These are phyloP conservation scores for Tenualosa thibaudeaui DNA, from an alignment of 2,797 vertebrate genomes.

Conservation along the genomic window DNA sequence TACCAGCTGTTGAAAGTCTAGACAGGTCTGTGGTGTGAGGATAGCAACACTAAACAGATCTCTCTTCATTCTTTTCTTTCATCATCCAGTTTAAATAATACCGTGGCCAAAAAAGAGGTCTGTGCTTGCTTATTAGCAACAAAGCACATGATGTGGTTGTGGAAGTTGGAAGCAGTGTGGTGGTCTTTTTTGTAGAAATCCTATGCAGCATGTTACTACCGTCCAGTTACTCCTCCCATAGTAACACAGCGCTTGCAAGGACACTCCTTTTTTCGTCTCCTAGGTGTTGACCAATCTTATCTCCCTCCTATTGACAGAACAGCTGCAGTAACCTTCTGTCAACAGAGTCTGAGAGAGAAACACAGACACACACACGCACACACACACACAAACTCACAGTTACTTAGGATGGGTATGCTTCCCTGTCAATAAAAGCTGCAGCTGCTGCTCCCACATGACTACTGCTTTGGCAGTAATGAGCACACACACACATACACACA, in stretches of 20 bases:
- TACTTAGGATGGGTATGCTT: neutral
- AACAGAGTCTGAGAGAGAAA: constrained; percentile 32
- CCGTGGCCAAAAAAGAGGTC: neutral
- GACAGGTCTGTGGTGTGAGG: neutral
- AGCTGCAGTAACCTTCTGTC: constrained; percentile 55
- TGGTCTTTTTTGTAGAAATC: neutral
- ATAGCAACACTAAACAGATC: constrained; percentile 4
- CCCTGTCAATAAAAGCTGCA: neutral
- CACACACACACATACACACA: constrained; percentile 20
- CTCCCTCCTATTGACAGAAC: constrained; percentile 36
- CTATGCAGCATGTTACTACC: neutral
- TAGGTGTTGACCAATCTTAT: constrained; percentile 32
- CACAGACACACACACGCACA: constrained; percentile 22
- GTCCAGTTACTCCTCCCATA: neutral
- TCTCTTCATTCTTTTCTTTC: neutral
- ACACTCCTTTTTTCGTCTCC: neutral
- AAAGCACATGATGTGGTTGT: neutral
- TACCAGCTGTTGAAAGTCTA: constrained; percentile 37
- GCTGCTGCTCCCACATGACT: neutral
- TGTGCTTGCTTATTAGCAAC: neutral
- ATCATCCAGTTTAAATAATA: neutral
- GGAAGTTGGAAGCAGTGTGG: neutral
- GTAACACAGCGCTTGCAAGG: neutral
- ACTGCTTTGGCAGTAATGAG: neutral
- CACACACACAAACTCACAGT: neutral